These are phyloP conservation scores for Epistrophe grossulariae DNA, from an alignment of 2,888 invertebrate species.

Conservation along the genomic window DNA sequence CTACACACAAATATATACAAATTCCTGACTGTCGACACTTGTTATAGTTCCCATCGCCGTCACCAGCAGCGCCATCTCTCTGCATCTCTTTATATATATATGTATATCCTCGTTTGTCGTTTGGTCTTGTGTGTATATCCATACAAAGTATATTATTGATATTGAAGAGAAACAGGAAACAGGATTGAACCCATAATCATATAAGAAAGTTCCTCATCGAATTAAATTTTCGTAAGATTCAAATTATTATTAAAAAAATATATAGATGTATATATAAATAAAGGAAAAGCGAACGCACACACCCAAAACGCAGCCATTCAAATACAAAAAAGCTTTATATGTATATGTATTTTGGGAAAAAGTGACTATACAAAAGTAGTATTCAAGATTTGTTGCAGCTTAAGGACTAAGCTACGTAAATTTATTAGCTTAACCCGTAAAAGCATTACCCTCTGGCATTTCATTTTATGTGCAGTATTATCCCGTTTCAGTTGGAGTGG, in stretches of 20 bases:
- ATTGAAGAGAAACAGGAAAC: constrained; percentile 42
- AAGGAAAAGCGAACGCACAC: not conserved
- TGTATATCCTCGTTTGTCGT: constrained; percentile 9
- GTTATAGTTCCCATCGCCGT: constrained; percentile 63
- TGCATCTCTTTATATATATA: constrained; percentile 11
- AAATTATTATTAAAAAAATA: constrained; percentile 50
- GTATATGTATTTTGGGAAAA: not conserved
- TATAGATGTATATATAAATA: not conserved
- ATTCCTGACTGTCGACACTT: constrained; percentile 68
- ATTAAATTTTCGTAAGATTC: constrained; percentile 58
- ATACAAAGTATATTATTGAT: constrained; percentile 44
- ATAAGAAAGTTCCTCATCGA: constrained; percentile 23
- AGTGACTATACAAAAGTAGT: constrained; percentile 26
- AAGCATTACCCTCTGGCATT: constrained; percentile 69
- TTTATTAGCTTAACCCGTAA: constrained; percentile 73
- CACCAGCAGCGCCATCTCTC: constrained; percentile 1
- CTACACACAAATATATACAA: constrained; percentile 40
- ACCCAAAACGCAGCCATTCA: not conserved
- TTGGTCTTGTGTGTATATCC: not conserved
- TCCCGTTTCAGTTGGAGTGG: constrained; percentile 31
- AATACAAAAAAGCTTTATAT: constrained; percentile 4
- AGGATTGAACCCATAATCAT: constrained; percentile 24
- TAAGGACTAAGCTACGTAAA: constrained; percentile 67
- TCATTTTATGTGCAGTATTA: constrained; percentile 70
- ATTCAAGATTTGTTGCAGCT: constrained; percentile 65